Conservation (phyloP, 2,797 vertebrate species). For the Synanceia verrucosa region DNA sequence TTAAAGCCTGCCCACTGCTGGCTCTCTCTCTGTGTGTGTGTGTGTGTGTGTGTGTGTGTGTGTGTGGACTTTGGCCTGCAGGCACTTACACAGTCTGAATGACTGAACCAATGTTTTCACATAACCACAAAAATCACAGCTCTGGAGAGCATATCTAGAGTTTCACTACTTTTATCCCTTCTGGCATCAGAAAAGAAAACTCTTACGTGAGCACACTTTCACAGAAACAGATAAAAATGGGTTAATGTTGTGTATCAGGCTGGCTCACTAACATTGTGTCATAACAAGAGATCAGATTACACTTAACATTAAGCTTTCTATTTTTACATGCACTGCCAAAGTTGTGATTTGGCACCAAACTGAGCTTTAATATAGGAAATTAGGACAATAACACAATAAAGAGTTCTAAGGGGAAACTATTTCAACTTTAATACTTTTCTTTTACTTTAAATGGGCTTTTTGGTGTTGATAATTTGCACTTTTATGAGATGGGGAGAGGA, state of each 20-base stretch:
- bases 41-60: neutral
- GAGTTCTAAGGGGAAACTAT: neutral
- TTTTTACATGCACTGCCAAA: neutral
- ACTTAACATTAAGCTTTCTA: neutral
- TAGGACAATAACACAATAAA: too few species aligned
- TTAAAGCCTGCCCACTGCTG: conserved; percentile 52
- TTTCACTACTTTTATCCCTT: neutral
- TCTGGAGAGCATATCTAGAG: neutral
- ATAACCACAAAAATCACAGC: conserved; percentile 2
- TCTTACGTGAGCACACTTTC: neutral
- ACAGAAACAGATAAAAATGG: neutral
- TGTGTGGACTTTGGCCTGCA: conserved; percentile 60
- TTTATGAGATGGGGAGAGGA: too few species aligned
- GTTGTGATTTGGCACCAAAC: neutral
- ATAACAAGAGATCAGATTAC: neutral
- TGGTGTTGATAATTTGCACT: too few species aligned
- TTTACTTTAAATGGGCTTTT: too few species aligned
- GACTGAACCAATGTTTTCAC: conserved; percentile 16
- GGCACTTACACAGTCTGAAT: neutral
- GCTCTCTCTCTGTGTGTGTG: neutral
- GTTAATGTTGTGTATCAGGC: neutral
- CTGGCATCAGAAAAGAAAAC: neutral
- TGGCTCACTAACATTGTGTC: neutral
- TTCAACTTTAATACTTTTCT: too few species aligned
- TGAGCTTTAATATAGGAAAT: neutral